Conservation (phyloP, 2,797 vertebrate species). For the Lepilemur septentrionalis region DNA sequence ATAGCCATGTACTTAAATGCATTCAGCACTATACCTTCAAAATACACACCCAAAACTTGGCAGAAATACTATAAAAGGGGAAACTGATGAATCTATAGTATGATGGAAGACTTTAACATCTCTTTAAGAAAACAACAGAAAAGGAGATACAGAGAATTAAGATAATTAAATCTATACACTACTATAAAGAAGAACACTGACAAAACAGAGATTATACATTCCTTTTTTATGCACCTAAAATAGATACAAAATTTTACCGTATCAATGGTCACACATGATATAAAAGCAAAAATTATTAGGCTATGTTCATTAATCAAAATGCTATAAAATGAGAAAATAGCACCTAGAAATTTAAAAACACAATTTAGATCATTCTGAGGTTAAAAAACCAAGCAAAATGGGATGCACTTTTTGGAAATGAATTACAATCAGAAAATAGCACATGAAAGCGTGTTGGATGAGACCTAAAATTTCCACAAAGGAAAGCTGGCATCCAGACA, state of each 20-base stretch:
- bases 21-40: not conserved
- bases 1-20: not conserved
- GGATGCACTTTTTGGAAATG: not conserved
- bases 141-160: not conserved
- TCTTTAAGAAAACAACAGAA: not conserved
- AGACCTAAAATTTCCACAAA: not conserved
- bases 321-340: not conserved
- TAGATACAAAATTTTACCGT: not conserved
- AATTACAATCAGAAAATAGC: not conserved
- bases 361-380: not conserved
- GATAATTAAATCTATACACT: not conserved
- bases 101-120: not conserved
- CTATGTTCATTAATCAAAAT: not conserved
- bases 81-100: not conserved
- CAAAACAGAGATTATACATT: not conserved
- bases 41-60: not conserved
- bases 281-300: not conserved
- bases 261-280: not conserved
- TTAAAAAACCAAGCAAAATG: not conserved
- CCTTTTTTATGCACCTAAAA: not conserved
- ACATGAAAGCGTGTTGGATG: not conserved
- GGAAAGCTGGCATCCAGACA: not conserved
- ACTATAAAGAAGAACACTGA: not conserved
- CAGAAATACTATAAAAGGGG: not conserved
- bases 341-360: conserved; percentile 3